phyloP scores from a whole-genome alignment of 2,797 vertebrate species.

The Anomalospiza imberbis region DNA sequence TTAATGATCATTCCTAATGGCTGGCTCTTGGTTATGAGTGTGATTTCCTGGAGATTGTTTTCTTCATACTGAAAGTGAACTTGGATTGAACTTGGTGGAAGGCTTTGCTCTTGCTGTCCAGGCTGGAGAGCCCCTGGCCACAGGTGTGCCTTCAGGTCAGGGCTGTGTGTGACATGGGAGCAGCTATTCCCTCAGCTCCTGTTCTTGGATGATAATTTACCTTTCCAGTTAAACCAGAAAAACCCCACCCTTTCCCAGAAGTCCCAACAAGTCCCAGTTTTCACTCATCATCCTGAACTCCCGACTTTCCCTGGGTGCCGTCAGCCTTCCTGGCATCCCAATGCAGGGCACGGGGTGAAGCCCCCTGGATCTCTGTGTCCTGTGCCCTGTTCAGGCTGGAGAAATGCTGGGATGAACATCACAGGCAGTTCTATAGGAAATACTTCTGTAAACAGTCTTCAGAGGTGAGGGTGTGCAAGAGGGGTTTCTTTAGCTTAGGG shows the following conservation, averaged over 20 bases:
- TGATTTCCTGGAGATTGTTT: background rate
- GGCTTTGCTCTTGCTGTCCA: background rate
- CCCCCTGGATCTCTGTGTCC: background rate
- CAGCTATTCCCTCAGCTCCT: background rate
- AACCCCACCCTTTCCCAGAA: background rate
- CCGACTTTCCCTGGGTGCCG: background rate
- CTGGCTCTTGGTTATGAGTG: background rate
- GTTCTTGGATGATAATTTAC: background rate
- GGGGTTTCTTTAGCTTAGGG: background rate
- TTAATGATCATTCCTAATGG: background rate
- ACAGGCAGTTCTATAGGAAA: background rate
- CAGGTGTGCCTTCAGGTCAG: rapidly evolving
- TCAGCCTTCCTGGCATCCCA: background rate
- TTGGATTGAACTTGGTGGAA: background rate
- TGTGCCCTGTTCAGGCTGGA: background rate
- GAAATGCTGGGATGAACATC: background rate
- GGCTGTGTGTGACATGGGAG: background rate
- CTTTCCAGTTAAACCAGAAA: slow-evolving; percentile 5
- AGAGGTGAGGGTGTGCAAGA: background rate
- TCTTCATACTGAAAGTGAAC: background rate
- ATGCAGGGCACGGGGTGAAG: rapidly evolving
- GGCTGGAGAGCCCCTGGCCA: background rate
- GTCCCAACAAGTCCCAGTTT: background rate
- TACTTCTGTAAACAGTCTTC: background rate
- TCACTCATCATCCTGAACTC: background rate